A percentile compares a stretch with the other conserved stretches of the same genome.
Conservation (phyloP, 2,113 vertebrate species). For the Zosterops hypoxanthus region DNA sequence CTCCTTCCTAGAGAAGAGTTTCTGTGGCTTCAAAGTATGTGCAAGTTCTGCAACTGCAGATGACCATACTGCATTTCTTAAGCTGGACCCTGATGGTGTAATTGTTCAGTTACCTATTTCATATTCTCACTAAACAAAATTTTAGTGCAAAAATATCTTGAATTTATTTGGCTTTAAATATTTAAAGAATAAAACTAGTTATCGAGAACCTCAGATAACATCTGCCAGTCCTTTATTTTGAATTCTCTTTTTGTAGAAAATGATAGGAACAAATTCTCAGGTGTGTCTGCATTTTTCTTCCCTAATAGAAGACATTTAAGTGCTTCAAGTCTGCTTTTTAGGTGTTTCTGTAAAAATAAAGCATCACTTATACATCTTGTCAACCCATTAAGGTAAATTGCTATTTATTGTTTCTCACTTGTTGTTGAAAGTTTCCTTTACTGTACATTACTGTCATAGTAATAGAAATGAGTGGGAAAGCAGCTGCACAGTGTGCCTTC, state of each 20-base stretch:
- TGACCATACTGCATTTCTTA: fast-evolving
- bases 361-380: background rate
- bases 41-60: background rate
- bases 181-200: background rate
- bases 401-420: background rate
- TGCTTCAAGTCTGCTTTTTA: background rate
- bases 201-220: background rate
- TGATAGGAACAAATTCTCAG: background rate
- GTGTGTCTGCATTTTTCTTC: background rate
- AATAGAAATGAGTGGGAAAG: background rate
- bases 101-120: background rate
- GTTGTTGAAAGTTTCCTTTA: background rate
- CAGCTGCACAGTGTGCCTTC: background rate
- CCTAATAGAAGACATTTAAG: background rate
- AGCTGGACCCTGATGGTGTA: background rate
- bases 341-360: background rate
- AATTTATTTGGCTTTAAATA: background rate
- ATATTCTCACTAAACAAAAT: background rate
- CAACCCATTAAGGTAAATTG: background rate
- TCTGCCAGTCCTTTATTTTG: background rate
- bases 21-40: background rate
- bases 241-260: background rate
- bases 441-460: background rate
- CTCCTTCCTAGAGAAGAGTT: background rate
- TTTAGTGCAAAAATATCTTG: background rate